phyloP scores from a whole-genome alignment of 2,797 vertebrate genomes.

The Tapirus indicus region DNA sequence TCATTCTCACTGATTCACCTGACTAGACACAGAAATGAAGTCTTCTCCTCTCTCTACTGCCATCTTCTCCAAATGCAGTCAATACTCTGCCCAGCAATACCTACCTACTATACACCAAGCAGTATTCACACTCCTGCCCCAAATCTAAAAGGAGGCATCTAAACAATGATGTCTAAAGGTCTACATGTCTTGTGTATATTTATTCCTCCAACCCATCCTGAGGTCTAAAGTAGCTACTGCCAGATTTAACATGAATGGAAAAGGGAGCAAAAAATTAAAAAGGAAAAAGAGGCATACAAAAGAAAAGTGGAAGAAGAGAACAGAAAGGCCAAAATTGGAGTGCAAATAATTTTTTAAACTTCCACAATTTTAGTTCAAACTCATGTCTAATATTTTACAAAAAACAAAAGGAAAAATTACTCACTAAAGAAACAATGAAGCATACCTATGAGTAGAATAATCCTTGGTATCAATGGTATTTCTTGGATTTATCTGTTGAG shows the following conservation, averaged over 20 bases:
- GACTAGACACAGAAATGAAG: conserved; percentile 22
- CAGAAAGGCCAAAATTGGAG: neutral
- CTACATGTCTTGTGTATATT: neutral
- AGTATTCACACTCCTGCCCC: conserved; percentile 14
- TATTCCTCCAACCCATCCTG: neutral
- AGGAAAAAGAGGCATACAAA: neutral
- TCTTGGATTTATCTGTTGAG: conserved; percentile 85
- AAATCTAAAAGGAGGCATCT: conserved; percentile 38
- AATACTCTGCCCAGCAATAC: neutral
- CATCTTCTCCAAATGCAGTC: neutral
- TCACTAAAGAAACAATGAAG: neutral
- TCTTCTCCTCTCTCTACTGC: neutral
- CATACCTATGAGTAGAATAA: conserved; percentile 91
- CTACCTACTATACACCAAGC: neutral
- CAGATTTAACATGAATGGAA: conserved; percentile 2
- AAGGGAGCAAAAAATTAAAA: neutral
- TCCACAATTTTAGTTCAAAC: conserved; percentile 52
- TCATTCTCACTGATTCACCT: neutral
- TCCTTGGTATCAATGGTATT: conserved; percentile 91
- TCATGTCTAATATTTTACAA: conserved; percentile 19
- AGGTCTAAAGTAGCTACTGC: conserved; percentile 21
- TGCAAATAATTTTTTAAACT: conserved; percentile 32
- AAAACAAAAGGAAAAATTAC: conserved; percentile 17
- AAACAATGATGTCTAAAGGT: conserved; percentile 7
- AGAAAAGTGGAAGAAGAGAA: conserved; percentile 23